These are phyloP conservation scores for Ceratitis capitata DNA, from an alignment of 1,140 invertebrate species.

Conservation along the genomic window DNA sequence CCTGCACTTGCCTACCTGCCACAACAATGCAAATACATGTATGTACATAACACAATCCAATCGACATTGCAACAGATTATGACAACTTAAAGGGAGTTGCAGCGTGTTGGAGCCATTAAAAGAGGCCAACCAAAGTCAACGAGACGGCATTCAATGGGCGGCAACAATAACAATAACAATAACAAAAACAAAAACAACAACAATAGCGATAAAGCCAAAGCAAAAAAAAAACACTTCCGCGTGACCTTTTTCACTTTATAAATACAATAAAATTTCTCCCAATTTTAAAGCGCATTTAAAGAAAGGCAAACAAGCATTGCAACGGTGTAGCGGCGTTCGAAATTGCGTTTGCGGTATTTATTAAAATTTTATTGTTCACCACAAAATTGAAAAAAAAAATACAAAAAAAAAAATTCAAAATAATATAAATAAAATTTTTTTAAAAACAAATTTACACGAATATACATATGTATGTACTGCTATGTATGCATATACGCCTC, in stretches of 20 bases:
- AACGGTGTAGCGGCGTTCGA: not conserved
- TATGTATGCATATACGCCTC: not conserved
- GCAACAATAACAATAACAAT: not conserved
- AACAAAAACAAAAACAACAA: not conserved
- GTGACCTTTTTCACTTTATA: conserved; percentile 37
- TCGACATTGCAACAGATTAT: conserved; percentile 30
- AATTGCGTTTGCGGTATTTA: conserved; percentile 35
- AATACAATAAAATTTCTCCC: conserved; percentile 34
- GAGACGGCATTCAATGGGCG: not conserved
- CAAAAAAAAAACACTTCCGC: not conserved
- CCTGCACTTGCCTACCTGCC: not conserved
- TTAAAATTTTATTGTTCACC: conserved; percentile 36
- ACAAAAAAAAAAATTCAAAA: not conserved
- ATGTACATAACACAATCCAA: not conserved
- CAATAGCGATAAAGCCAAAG: not conserved
- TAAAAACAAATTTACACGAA: not conserved
- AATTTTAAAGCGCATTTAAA: conserved; percentile 14
- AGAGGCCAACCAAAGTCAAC: conserved; percentile 24
- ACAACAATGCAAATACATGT: not conserved
- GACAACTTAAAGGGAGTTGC: conserved; percentile 37
- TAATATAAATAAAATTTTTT: too few species aligned
- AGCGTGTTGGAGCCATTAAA: conserved; percentile 20
- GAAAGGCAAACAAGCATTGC: not conserved
- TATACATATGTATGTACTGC: not conserved
- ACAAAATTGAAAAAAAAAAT: not conserved